These are phyloP conservation scores for Entomobrya proxima DNA, from an alignment of 2,888 invertebrate species.

Conservation along the genomic window DNA sequence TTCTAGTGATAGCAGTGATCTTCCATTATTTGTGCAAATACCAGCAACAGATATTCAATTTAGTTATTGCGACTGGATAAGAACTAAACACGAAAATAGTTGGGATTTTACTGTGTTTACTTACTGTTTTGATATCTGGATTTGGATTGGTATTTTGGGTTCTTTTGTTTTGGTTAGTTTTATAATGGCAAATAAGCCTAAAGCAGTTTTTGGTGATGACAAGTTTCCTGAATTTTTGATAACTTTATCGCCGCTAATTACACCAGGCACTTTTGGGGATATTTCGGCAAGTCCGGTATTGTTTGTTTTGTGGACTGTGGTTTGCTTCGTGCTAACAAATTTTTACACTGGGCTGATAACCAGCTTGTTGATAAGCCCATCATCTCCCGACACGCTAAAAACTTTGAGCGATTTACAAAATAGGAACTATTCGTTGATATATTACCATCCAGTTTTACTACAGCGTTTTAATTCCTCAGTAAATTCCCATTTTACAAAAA, in stretches of 20 bases:
- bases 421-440: not conserved
- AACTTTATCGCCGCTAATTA: not conserved
- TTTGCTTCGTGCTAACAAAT: not conserved
- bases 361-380: slow-evolving; percentile 12
- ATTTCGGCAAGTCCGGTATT: not conserved
- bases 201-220: too few species aligned
- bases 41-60: not conserved
- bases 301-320: not conserved
- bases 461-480: too few species aligned
- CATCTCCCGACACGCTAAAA: not conserved
- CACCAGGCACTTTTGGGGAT: not conserved
- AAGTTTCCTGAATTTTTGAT: not conserved
- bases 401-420: not conserved
- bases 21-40: not conserved
- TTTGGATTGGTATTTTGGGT: not conserved
- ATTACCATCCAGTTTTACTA: too few species aligned
- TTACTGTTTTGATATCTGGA: not conserved
- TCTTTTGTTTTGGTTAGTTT: not conserved
- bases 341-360: not conserved
- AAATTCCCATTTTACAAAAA: too few species aligned
- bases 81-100: not conserved
- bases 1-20: too few species aligned
- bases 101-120: not conserved
- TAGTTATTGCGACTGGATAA: not conserved
- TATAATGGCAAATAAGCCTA: not conserved